Conservation (phyloP, 1,140 invertebrate genomes). For the Sinonovacula constricta region DNA sequence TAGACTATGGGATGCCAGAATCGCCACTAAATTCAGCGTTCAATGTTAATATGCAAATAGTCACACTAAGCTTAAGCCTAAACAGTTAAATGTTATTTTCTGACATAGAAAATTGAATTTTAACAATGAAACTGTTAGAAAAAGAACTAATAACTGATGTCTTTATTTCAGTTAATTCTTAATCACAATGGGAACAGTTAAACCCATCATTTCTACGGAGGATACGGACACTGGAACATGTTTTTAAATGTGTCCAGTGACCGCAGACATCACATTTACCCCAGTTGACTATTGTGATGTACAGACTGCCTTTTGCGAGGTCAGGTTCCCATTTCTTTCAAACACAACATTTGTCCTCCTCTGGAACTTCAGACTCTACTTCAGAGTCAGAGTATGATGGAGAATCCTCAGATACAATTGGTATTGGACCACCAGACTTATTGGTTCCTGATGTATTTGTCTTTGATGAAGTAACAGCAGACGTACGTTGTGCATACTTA, state of each 20-base stretch:
- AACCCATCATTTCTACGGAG: neutral
- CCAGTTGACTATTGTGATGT: neutral
- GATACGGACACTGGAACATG: neutral
- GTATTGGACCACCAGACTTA: neutral
- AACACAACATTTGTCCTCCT: conserved; percentile 14
- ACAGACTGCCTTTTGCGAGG: neutral
- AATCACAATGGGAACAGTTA: neutral
- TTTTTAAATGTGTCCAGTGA: neutral
- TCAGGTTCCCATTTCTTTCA: conserved; percentile 12
- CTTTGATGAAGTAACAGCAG: neutral
- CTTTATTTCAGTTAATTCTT: too few relatives aligned
- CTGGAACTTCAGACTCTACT: neutral
- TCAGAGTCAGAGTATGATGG: neutral
- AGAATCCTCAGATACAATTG: too few relatives aligned
- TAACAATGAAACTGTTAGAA: too few relatives aligned
- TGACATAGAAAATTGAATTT: too few relatives aligned
- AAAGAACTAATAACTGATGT: too few relatives aligned
- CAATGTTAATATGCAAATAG: too few relatives aligned
- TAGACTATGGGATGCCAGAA: too few relatives aligned
- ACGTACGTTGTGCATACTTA: neutral
- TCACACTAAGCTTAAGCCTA: too few relatives aligned
- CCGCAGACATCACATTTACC: neutral
- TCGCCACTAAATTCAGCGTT: too few relatives aligned
- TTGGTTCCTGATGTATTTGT: neutral
- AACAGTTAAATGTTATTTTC: too few relatives aligned